phyloP scores from a whole-genome alignment of 2,888 invertebrate species.

The Lucinisca nassula region DNA sequence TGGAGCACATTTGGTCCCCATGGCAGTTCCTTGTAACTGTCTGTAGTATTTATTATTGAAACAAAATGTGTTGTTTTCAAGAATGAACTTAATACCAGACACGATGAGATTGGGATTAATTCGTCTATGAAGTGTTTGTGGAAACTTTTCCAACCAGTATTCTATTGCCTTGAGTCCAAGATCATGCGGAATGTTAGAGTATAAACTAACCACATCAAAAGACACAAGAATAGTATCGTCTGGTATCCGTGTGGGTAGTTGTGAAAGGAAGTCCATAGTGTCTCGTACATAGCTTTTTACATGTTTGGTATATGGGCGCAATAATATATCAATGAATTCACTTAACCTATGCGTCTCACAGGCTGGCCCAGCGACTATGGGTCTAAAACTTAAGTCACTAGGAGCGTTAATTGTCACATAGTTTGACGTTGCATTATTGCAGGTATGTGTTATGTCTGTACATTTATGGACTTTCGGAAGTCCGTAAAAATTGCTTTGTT shows the following conservation, averaged over 20 bases:
- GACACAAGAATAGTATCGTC: conserved; percentile 9
- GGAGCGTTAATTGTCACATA: too few relatives aligned
- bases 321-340: background rate
- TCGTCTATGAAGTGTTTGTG: background rate
- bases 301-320: background rate
- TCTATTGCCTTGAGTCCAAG: conserved; percentile 35
- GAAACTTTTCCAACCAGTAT: conserved; percentile 31
- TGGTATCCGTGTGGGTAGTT: background rate
- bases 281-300: conserved; percentile 32
- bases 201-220: conserved; percentile 32
- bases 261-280: conserved; percentile 26
- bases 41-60: conserved; percentile 28
- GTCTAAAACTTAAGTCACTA: background rate
- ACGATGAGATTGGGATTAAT: conserved; percentile 28
- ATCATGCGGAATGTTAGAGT: conserved; percentile 41
- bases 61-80: conserved; percentile 42
- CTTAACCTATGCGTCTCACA: background rate
- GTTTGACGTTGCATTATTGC: too few relatives aligned
- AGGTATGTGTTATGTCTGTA: too few relatives aligned
- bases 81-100: conserved; percentile 27
- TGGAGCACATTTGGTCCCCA: conserved; percentile 51
- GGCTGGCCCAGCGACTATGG: background rate
- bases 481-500: background rate
- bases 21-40: conserved; percentile 52
- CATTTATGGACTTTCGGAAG: background rate